These are phyloP conservation scores for Sardinella longiceps DNA, from an alignment of 2,797 vertebrate species.

Conservation along the genomic window DNA sequence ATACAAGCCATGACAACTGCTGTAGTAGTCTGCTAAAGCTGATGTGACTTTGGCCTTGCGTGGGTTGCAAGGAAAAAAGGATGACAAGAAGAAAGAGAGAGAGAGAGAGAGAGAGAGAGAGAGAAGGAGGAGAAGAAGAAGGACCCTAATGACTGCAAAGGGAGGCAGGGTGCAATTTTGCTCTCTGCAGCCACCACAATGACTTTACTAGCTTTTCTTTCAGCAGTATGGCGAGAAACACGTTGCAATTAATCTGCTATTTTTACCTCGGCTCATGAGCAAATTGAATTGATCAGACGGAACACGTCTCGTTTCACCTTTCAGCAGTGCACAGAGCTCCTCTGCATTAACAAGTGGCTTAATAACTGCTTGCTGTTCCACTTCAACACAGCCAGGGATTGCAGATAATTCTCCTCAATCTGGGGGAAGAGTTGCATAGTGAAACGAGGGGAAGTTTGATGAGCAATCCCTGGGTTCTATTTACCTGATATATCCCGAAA, in stretches of 20 bases:
- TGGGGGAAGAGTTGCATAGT: conserved; percentile 23
- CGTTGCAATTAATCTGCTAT: conserved; percentile 42
- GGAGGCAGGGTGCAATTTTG: conserved; percentile 15
- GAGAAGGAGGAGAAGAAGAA: background rate
- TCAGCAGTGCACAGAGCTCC: conserved; percentile 36
- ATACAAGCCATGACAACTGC: conserved; percentile 2
- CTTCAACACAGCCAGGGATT: conserved; percentile 38
- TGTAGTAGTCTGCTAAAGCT: background rate
- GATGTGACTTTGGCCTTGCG: conserved; percentile 15
- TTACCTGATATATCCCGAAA: background rate
- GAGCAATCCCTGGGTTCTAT: background rate
- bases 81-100: background rate
- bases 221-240: background rate
- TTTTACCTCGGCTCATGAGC: conserved; percentile 34
- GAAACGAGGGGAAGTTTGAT: background rate
- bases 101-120: background rate
- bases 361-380: conserved; percentile 48
- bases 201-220: background rate
- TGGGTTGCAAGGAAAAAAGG: background rate
- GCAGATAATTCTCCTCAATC: conserved; percentile 40
- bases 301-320: conserved; percentile 45
- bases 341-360: conserved; percentile 56
- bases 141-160: conserved; percentile 23
- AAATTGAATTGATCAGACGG: conserved; percentile 40
- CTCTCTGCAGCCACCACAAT: background rate